Conservation (phyloP, 2,888 invertebrate genomes). For the Arge pagana region DNA sequence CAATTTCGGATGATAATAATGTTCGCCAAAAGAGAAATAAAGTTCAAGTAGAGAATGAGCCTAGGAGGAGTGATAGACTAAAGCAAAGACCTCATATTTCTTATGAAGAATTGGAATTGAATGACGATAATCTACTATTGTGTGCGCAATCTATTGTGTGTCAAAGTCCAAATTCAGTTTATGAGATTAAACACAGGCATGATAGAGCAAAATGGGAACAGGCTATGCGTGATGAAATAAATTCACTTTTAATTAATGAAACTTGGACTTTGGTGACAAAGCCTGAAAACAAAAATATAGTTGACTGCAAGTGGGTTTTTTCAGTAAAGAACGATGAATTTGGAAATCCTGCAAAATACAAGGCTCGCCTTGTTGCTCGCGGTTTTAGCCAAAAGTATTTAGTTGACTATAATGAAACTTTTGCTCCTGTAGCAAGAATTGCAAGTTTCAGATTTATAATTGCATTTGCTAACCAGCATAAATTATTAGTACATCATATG, state of each 20-base stretch:
- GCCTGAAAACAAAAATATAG: not conserved
- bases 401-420: constrained; percentile 26
- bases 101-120: constrained; percentile 21
- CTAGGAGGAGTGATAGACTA: constrained; percentile 27
- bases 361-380: constrained; percentile 23
- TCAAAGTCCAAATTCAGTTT: constrained; percentile 24
- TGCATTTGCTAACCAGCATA: constrained; percentile 27
- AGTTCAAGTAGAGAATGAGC: not conserved
- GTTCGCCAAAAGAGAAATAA: too few species aligned
- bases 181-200: constrained; percentile 26
- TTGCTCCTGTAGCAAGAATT: constrained; percentile 25
- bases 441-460: constrained; percentile 26
- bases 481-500: constrained; percentile 31
- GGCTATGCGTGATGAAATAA: constrained; percentile 29
- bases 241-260: constrained; percentile 22
- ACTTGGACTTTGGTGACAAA: not conserved
- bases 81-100: constrained; percentile 14
- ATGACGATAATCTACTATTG: constrained; percentile 8
- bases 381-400: constrained; percentile 28
- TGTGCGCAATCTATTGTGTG: constrained; percentile 11
- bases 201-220: constrained; percentile 29
- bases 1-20: constrained; percentile 1
- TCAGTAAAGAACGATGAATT: constrained; percentile 11
- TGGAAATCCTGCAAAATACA: constrained; percentile 26
- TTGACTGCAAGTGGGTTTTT: constrained; percentile 5